Evolutionary conservation across 2,888 invertebrate genomes (phyloP).

Genomic region (Eugnorisma glareosa): DNA sequence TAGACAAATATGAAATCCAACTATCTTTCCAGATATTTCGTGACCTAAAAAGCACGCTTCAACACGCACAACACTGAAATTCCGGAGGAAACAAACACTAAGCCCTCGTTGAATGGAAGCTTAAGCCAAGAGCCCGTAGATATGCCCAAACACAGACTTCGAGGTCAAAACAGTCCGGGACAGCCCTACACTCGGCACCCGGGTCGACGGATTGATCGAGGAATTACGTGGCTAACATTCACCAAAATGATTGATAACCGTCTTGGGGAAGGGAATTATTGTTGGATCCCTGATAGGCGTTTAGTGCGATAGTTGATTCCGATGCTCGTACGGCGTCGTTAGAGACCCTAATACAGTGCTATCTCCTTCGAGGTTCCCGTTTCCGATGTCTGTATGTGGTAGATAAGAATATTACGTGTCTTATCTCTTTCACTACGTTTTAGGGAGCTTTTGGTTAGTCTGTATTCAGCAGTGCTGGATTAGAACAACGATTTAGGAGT

Average conservation of each 20-base stretch:
- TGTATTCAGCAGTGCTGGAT: slow-evolving; percentile 14
- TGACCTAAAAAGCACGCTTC: slow-evolving; percentile 26
- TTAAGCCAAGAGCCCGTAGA: slow-evolving; percentile 29
- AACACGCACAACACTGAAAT: slow-evolving; percentile 34
- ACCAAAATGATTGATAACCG: slow-evolving; percentile 80
- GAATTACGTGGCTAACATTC: slow-evolving; percentile 80
- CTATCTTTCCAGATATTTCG: slow-evolving; percentile 3
- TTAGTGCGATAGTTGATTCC: slow-evolving; percentile 73
- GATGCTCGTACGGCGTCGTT: slow-evolving; percentile 63
- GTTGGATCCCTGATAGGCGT: slow-evolving; percentile 68
- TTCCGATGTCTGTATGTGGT: slow-evolving; percentile 43
- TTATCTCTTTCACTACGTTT: slow-evolving; percentile 53
- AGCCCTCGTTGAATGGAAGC: slow-evolving; percentile 43
- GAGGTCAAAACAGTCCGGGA: slow-evolving; percentile 34
- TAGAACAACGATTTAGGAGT: slow-evolving; percentile 16
- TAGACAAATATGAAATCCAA: slow-evolving; percentile 5
- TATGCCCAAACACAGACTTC: slow-evolving; percentile 33
- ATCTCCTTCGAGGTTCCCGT: slow-evolving; percentile 41
- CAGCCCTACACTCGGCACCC: slow-evolving; percentile 62
- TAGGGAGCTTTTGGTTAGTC: slow-evolving; percentile 28
- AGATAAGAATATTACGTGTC: slow-evolving; percentile 48
- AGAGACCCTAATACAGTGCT: slow-evolving; percentile 60
- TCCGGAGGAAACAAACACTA: slow-evolving; percentile 34
- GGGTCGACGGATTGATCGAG: slow-evolving; percentile 80
- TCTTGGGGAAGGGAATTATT: slow-evolving; percentile 75